Conservation (phyloP, 1,140 invertebrate genomes). For the Macrocentrus cingulum region DNA sequence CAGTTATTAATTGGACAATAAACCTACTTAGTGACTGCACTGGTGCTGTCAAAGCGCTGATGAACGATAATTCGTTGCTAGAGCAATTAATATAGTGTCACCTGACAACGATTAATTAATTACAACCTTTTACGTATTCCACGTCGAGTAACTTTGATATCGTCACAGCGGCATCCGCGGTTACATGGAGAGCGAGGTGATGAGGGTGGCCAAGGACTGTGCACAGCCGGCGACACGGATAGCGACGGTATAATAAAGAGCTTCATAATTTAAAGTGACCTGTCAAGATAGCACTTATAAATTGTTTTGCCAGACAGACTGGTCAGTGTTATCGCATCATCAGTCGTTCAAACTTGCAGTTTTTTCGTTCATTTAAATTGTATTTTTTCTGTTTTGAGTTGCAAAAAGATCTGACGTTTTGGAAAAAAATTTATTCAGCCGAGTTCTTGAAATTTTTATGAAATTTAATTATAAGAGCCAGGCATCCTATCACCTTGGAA, state of each 20-base stretch:
- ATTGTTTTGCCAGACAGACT: conserved; percentile 42
- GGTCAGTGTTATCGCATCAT: conserved; percentile 49
- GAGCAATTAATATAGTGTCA: conserved; percentile 25
- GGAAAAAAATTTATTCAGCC: too few species aligned
- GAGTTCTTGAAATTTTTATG: too few species aligned
- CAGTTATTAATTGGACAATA: conserved; percentile 7
- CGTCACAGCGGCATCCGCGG: background rate
- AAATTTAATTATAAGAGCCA: too few species aligned
- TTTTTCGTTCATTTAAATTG: too few species aligned
- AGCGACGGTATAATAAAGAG: conserved; percentile 44
- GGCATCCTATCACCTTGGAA: too few species aligned
- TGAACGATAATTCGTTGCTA: conserved; percentile 18
- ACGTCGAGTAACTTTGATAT: conserved; percentile 9
- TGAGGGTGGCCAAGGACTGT: conserved; percentile 18
- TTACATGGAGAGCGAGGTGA: background rate
- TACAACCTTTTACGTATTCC: conserved; percentile 19
- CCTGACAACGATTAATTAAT: conserved; percentile 24
- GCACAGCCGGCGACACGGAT: background rate
- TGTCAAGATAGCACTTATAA: conserved; percentile 48
- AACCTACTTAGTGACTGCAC: background rate
- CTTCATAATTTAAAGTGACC: conserved; percentile 48
- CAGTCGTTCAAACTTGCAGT: conserved; percentile 15
- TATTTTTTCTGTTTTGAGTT: too few species aligned
- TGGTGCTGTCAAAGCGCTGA: background rate
- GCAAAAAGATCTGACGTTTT: too few species aligned